Conservation (phyloP, 1,140 invertebrate genomes). For the Lordiphosa collinella region DNA sequence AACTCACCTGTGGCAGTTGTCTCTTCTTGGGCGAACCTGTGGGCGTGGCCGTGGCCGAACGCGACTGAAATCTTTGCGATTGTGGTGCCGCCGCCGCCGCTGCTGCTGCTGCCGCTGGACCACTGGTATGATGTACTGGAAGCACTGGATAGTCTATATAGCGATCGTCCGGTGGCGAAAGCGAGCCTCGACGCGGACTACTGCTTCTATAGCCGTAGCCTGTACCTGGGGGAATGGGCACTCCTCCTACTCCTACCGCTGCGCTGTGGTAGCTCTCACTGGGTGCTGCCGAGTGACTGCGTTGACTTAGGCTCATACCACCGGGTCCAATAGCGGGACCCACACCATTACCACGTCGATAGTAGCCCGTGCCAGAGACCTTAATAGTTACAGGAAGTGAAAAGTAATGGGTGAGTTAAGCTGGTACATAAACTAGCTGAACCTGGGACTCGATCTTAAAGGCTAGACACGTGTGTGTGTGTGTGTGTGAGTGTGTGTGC, state of each 20-base stretch:
- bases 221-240: conserved; percentile 13
- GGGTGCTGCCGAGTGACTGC: conserved; percentile 80
- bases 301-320: conserved; percentile 79
- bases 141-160: conserved; percentile 79
- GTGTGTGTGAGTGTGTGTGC: conserved; percentile 17
- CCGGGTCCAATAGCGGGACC: conserved; percentile 80
- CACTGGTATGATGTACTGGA: conserved; percentile 65
- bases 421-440: conserved; percentile 2
- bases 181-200: conserved; percentile 74
- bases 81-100: conserved; percentile 65
- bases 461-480: conserved; percentile 36
- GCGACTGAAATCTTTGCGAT: conserved; percentile 86
- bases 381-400: conserved; percentile 14
- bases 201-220: conserved; percentile 76
- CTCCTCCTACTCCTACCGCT: conserved; percentile 19
- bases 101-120: conserved; percentile 13
- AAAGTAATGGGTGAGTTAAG: conserved; percentile 31
- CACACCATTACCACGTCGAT: conserved; percentile 80
- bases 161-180: conserved; percentile 78
- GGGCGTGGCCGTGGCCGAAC: conserved; percentile 94
- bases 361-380: conserved; percentile 63
- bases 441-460: conserved; percentile 31
- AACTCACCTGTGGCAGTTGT: conserved; percentile 92
- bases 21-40: conserved; percentile 97
- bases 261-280: conserved; percentile 73